Conservation (phyloP, 2,113 vertebrate genomes). For the Macquaria ambigua region DNA sequence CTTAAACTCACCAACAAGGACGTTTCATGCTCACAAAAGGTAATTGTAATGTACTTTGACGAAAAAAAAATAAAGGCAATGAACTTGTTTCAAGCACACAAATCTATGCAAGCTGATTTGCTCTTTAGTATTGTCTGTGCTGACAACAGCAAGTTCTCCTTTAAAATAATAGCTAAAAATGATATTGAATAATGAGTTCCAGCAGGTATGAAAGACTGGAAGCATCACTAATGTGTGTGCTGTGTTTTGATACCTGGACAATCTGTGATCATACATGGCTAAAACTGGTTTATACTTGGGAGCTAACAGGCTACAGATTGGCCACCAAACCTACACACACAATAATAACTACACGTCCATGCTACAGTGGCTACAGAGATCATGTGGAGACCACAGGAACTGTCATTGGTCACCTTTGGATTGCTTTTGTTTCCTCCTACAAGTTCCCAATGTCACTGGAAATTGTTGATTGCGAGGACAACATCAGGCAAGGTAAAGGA, state of each 20-base stretch:
- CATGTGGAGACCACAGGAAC: too few species aligned
- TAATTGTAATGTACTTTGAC: neutral
- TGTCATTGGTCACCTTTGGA: neutral
- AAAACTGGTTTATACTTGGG: neutral
- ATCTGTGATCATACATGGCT: neutral
- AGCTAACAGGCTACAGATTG: neutral
- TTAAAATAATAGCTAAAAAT: neutral
- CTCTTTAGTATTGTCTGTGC: neutral
- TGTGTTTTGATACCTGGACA: neutral
- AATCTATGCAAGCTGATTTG: neutral
- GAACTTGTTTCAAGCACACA: neutral
- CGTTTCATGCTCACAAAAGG: neutral
- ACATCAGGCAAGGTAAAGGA: neutral
- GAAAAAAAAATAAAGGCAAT: neutral
- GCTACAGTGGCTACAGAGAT: too few species aligned
- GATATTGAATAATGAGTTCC: neutral
- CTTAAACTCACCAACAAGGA: slow-evolving; percentile 14
- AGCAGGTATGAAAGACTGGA: neutral
- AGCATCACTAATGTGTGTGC: too few species aligned
- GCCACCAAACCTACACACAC: neutral
- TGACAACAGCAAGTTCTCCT: neutral
- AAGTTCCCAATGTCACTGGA: neutral
- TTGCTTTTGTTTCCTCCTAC: neutral
- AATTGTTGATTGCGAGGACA: neutral
- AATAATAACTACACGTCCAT: neutral